A percentile compares a stretch with the other conserved stretches of the same genome.
These are phyloP conservation scores for Achlya flavicornis DNA, from an alignment of 2,888 invertebrate species.

Conservation along the genomic window DNA sequence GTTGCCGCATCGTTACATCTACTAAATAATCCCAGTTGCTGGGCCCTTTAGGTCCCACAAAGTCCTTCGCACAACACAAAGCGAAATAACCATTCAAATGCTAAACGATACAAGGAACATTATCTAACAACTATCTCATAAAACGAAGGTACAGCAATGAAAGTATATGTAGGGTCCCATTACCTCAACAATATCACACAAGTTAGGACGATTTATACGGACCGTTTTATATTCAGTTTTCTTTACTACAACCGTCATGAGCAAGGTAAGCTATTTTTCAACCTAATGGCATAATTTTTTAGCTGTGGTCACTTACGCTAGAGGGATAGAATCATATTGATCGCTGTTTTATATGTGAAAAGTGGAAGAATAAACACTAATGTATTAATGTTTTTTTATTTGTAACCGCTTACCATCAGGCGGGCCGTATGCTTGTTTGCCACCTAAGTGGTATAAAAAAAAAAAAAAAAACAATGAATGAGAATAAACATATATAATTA, in stretches of 20 bases:
- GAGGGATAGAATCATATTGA: neutral
- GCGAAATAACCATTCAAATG: constrained; percentile 7
- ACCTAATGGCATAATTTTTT: constrained; percentile 26
- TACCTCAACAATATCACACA: constrained; percentile 11
- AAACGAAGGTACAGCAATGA: constrained; percentile 9
- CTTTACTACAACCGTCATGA: constrained; percentile 26
- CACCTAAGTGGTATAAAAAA: no score
- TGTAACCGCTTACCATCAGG: no score
- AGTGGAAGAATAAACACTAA: no score
- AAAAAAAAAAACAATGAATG: no score
- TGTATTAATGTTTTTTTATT: no score
- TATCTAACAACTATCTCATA: constrained; percentile 7
- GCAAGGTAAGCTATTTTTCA: constrained; percentile 27
- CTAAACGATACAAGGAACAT: constrained; percentile 4
- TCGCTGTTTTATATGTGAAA: no score
- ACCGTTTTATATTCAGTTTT: constrained; percentile 30
- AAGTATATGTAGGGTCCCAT: constrained; percentile 10
- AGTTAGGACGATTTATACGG: constrained; percentile 24
- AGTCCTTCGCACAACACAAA: neutral
- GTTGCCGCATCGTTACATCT: no score
- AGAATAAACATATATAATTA: no score
- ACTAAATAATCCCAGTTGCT: no score
- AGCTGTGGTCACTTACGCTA: constrained; percentile 8
- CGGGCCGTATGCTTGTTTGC: no score
- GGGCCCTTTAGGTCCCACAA: no score